Conservation (phyloP, 2,888 invertebrate genomes). For the Tinea pellionella region DNA sequence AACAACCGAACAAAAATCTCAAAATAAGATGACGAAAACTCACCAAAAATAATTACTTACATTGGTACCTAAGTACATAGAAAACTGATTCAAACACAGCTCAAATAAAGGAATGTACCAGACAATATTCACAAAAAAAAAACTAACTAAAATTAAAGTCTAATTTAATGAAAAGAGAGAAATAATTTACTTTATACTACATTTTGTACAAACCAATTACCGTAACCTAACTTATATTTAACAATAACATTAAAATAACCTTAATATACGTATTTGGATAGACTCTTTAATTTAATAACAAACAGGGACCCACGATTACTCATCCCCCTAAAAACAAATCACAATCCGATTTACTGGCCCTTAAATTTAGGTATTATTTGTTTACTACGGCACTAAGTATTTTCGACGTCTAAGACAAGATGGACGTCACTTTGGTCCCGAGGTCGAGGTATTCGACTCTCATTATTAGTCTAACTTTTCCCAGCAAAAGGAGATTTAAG, state of each 20-base stretch:
- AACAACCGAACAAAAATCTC: no score
- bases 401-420: slow-evolving; percentile 17
- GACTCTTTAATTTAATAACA: slow-evolving; percentile 41
- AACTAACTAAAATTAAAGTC: slow-evolving; percentile 33
- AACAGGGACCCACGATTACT: not conserved
- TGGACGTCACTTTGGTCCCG: slow-evolving; percentile 1
- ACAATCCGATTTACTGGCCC: slow-evolving; percentile 66
- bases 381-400: slow-evolving; percentile 29
- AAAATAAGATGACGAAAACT: no score
- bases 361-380: slow-evolving; percentile 19
- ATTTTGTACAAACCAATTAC: slow-evolving; percentile 57
- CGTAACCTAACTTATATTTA: slow-evolving; percentile 38
- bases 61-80: no score
- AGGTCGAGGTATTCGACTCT: not conserved
- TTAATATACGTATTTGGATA: slow-evolving; percentile 67
- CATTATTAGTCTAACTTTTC: not conserved
- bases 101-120: slow-evolving; percentile 32
- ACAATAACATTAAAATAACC: slow-evolving; percentile 40
- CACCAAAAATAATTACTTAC: no score
- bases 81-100: no score
- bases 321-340: slow-evolving; percentile 34
- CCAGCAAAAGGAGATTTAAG: not conserved
- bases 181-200: slow-evolving; percentile 52
- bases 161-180: slow-evolving; percentile 9
- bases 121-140: slow-evolving; percentile 28